These are phyloP conservation scores for Xylocopa sonorina DNA, from an alignment of 1,140 invertebrate genomes.

Conservation along the genomic window DNA sequence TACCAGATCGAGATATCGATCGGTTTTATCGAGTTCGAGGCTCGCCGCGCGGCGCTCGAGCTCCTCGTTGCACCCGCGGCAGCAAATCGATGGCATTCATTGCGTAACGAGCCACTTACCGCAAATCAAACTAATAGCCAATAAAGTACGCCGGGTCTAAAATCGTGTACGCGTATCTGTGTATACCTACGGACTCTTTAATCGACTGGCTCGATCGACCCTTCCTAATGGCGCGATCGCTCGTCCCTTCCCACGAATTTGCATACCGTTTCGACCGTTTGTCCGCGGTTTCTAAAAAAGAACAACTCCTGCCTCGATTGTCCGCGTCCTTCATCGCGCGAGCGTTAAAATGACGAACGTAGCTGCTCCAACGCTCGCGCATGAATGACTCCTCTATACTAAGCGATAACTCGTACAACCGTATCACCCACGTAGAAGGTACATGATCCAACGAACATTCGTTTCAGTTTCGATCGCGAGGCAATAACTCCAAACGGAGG, in stretches of 20 bases:
- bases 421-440: too few relatives aligned
- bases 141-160: conserved; percentile 66
- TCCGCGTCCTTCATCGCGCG: too few relatives aligned
- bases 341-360: too few relatives aligned
- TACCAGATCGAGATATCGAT: conserved; percentile 64
- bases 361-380: too few relatives aligned
- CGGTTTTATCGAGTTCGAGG: conserved; percentile 54
- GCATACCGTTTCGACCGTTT: neutral
- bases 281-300: too few relatives aligned
- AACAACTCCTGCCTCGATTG: too few relatives aligned
- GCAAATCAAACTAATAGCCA: conserved; percentile 74
- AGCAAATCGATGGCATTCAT: conserved; percentile 71
- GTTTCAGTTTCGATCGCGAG: too few relatives aligned
- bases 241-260: neutral
- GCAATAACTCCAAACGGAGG: too few relatives aligned
- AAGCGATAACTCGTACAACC: too few relatives aligned
- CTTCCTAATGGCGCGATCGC: conserved; percentile 5
- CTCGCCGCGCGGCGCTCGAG: neutral
- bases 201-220: neutral
- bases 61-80: conserved; percentile 39
- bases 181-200: conserved; percentile 35
- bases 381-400: too few relatives aligned
- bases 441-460: too few relatives aligned
- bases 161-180: conserved; percentile 54
- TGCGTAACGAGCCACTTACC: conserved; percentile 74